Conservation (phyloP, 2,888 invertebrate species). For the Ormyrus rosae region DNA sequence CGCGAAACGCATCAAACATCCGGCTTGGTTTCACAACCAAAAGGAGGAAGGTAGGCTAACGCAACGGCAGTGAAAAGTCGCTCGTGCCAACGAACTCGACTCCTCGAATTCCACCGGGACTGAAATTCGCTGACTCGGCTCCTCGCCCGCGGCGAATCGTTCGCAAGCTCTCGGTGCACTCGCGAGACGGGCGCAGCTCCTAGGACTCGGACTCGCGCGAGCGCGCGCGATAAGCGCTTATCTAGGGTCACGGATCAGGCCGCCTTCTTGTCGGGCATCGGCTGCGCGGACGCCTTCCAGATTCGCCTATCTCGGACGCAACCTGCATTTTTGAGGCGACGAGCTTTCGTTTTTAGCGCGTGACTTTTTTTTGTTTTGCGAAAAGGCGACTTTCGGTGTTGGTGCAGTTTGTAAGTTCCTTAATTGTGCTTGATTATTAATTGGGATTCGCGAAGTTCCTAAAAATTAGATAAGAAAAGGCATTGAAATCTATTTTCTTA, state of each 20-base stretch:
- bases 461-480: not conserved
- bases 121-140: constrained; percentile 8
- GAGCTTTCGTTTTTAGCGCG: no score
- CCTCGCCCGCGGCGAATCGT: no score
- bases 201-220: not conserved
- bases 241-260: constrained; percentile 65
- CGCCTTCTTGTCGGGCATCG: not conserved
- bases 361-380: no score
- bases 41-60: not conserved
- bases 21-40: not conserved
- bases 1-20: no score
- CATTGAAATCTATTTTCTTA: constrained; percentile 1
- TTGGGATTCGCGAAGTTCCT: no score
- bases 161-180: not conserved
- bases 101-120: not conserved
- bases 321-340: no score
- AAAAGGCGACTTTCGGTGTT: no score
- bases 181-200: no score
- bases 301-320: no score
- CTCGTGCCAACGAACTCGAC: constrained; percentile 35
- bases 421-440: no score
- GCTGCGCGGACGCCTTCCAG: no score
- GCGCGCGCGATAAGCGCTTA: constrained; percentile 62
- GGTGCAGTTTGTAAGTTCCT: no score
- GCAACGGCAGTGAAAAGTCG: not conserved